Evolutionary conservation across 1,140 invertebrate genomes (phyloP).

Genomic region (Drosophila grimshawi): DNA sequence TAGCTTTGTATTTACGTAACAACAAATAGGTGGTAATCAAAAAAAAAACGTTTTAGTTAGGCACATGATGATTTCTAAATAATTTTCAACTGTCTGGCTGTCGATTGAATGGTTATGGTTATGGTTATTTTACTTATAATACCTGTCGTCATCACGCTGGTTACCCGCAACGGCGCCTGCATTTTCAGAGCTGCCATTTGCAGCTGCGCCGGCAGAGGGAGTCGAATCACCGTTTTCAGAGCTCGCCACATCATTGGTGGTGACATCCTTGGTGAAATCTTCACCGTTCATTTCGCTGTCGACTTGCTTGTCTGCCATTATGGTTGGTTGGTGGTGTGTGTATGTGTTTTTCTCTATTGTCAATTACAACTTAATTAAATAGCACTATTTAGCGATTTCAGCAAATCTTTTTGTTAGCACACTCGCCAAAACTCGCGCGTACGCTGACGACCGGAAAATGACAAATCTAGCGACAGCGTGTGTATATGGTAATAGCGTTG

Average conservation of each 20-base stretch:
- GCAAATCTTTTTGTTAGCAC: slow-evolving; percentile 60
- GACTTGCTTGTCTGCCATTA: slow-evolving; percentile 79
- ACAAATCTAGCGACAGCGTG: slow-evolving; percentile 65
- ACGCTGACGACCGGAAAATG: slow-evolving; percentile 81
- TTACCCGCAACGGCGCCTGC: slow-evolving; percentile 86
- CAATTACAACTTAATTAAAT: slow-evolving; percentile 56
- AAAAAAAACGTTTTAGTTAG: slow-evolving; percentile 48
- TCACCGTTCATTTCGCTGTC: slow-evolving; percentile 85
- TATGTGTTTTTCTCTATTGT: slow-evolving; percentile 44
- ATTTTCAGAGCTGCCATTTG: slow-evolving; percentile 86
- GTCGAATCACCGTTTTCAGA: slow-evolving; percentile 87
- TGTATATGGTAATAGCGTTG: slow-evolving; percentile 60
- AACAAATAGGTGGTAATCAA: slow-evolving; percentile 62
- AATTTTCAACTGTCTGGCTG: slow-evolving; percentile 20
- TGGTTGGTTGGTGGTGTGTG: slow-evolving; percentile 52
- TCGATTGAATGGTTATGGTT: slow-evolving; percentile 13
- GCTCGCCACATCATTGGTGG: slow-evolving; percentile 86
- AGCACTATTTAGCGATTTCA: slow-evolving; percentile 51
- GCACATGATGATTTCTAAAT: slow-evolving; percentile 72
- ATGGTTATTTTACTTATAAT: slow-evolving; percentile 72
- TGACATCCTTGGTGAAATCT: slow-evolving; percentile 89
- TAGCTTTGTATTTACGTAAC: slow-evolving; percentile 79
- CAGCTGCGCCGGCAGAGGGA: slow-evolving; percentile 86
- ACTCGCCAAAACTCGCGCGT: slow-evolving; percentile 73
- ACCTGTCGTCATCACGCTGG: slow-evolving; percentile 91